These are phyloP conservation scores for Tautogolabrus adspersus DNA, from an alignment of 2,113 vertebrate species.

Conservation along the genomic window DNA sequence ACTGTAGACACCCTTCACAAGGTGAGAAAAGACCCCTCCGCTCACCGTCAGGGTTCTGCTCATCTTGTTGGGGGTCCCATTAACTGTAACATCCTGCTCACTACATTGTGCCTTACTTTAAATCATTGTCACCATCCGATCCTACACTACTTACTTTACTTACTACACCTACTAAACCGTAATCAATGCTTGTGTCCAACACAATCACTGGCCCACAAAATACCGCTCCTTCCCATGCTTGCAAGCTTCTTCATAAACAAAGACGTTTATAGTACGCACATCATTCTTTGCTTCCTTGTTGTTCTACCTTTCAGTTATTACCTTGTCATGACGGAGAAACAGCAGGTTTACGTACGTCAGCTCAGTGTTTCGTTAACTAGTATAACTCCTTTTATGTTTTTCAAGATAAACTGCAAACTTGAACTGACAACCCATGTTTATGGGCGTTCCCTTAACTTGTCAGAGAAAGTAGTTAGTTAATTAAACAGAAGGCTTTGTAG, in stretches of 20 bases:
- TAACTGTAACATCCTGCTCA: too few species aligned
- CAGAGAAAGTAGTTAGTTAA: background rate
- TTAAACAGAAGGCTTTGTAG: background rate
- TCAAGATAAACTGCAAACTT: background rate
- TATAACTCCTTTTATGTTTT: background rate
- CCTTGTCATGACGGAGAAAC: background rate
- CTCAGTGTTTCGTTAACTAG: background rate
- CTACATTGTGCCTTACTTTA: too few species aligned
- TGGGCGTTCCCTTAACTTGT: background rate
- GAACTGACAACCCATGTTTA: background rate
- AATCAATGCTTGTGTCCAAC: background rate
- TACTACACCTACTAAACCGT: too few species aligned
- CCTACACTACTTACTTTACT: too few species aligned
- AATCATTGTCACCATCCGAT: too few species aligned
- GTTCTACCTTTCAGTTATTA: rapidly evolving
- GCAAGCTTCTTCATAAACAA: background rate
- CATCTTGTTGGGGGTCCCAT: too few species aligned
- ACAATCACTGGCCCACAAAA: too few species aligned
- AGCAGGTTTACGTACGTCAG: background rate
- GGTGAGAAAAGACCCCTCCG: too few species aligned
- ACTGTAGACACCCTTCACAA: too few species aligned
- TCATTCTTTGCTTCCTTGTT: background rate
- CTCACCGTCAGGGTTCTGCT: too few species aligned
- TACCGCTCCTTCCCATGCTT: too few species aligned
- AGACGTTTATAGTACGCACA: too few species aligned